Base-by-base conservation (phyloP, 2,797 vertebrate species). In the Typhlichthys eigenmanni region DNA sequence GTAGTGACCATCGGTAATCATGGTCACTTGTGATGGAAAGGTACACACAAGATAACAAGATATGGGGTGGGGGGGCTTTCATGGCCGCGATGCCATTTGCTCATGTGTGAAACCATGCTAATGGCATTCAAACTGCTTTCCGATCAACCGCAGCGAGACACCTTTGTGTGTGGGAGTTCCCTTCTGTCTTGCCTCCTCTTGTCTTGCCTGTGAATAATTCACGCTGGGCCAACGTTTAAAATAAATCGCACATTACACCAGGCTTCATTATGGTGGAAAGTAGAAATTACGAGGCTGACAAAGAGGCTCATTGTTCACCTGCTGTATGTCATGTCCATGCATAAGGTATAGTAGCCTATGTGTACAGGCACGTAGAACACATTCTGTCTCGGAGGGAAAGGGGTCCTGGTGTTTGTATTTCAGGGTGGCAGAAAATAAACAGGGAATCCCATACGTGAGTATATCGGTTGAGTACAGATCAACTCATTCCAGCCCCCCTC, bases 91-190 rank as follows among this genome's bases (percentile, higher is more conserved):
- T 79, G 71, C 52, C 58, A 61, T 55, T 38, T 54, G 72, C 81
- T 77, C 83, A 76, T 81, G 80, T 68, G 78, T 80, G 78, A 81
- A 84, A 78, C 68, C 70, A 38, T 55, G 56, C 60, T 87, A 81
- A 89, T 86, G 76, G 60, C 68, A 84, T 87, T 90, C 82, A 82
- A 65, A 60, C 64, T 56, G 77, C 79, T 72, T 74, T 74, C 75
- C 80, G 80, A 83, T 82, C 79, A 80, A 71, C 62, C 79, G 32
- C 72, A 62, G 66, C 76, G 58, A 79, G 85, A 75, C 72, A 60
- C 60, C 71, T 46, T 47, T 48, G 46, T 64, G 32, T 57, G 60
- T 52, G 47, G 38, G 10, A 34, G 55, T 29, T 13, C 55, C 64
- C 64, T 60, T 53, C 60, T 66, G 71, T 56, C 59, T 69, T 64